Base-by-base conservation (phyloP, 2,797 vertebrate species). In the Typhlichthys eigenmanni region DNA sequence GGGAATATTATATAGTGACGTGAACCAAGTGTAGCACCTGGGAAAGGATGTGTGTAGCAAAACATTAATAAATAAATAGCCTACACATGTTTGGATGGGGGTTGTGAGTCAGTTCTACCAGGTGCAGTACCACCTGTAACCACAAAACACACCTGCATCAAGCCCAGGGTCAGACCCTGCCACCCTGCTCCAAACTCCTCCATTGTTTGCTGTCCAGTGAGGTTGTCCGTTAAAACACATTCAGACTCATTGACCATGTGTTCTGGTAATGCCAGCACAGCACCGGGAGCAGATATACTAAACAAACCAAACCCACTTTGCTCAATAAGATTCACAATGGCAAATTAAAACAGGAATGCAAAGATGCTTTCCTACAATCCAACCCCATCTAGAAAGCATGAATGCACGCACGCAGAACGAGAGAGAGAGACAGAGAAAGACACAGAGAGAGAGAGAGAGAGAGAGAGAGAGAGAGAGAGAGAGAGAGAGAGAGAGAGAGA, bases 271-370 rank as follows among this genome's bases (percentile, higher is more conserved):
- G 83, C 76, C 49, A 78, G 60, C 72, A 1, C 82, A 86, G 83
- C 78, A 85, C 76, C 79, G 79, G 79, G 85, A 80, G 64, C 60
- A 62, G n/a, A 70, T 68, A 72, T 84, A 68, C 72, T 84, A 82
- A 87, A 83, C 81, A 86, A 83, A 87, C 78, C 75, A 67, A 17
- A 68, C 68, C 71, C 72, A 78, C 76, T 85, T 84, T 80, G 80
- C 77, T 81, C 78, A 74, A 75, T 88, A 82, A 29, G 24, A 29
- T 1, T 29, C 24, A 29, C 24, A 29, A 78, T 73, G 77, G 83
- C 69, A 86, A 86, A 82, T 85, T 86, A 84, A 29, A 71, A 75
- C 73, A 70, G 72, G 72, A 80, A 84, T 64, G 74, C 49, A 55
- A 65, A 85, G 81, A 66, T 51, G 69, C 58, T 52, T 72, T 68